Evolutionary conservation across 2,797 vertebrate genomes (phyloP).

Genomic region (Cynopterus sphinx): DNA sequence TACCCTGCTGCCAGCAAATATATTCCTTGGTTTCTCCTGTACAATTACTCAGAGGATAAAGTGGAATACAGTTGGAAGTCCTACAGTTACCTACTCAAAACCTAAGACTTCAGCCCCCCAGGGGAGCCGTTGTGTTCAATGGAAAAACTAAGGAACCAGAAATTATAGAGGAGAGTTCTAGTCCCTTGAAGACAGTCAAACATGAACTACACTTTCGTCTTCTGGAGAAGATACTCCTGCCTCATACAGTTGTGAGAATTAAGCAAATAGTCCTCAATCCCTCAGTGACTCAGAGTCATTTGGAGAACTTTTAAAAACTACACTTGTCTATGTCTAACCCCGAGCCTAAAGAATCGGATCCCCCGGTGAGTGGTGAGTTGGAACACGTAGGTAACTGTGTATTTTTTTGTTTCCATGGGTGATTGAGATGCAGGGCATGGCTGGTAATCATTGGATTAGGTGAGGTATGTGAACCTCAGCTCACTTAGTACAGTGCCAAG

Average conservation of each 20-base stretch:
- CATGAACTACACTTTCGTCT: neutral
- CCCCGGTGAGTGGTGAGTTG: neutral
- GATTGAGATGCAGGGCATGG: neutral
- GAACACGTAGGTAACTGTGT: neutral
- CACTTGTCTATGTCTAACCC: neutral
- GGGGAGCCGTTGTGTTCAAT: neutral
- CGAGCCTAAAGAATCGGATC: neutral
- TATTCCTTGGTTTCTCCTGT: neutral
- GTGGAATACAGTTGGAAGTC: neutral
- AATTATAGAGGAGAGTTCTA: neutral
- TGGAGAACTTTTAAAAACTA: neutral
- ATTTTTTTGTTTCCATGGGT: neutral
- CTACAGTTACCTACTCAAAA: neutral
- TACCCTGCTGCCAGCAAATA: neutral
- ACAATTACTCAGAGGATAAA: neutral
- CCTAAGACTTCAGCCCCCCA: neutral
- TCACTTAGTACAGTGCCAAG: neutral
- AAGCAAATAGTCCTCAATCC: neutral
- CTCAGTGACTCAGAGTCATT: neutral
- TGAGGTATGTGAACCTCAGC: neutral
- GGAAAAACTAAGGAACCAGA: neutral
- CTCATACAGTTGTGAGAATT: neutral
- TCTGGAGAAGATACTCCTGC: neutral
- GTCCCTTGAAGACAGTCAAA: neutral
- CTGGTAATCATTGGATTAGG: neutral